Evolutionary conservation across 2,888 invertebrate species (phyloP).

Genomic region (Parnassius smintheus): DNA sequence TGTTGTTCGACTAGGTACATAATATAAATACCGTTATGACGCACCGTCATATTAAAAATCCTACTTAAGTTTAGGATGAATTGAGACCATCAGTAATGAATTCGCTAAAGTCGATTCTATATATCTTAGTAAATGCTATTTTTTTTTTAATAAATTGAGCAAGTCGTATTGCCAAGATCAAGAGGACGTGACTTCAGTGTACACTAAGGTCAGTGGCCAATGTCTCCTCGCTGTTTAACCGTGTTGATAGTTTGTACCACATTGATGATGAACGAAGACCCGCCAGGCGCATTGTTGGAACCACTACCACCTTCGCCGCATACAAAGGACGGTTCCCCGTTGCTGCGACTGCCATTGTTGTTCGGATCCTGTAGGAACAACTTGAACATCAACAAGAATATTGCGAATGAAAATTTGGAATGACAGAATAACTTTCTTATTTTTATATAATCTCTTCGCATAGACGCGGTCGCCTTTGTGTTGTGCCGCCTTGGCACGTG

Average conservation of each 20-base stretch:
- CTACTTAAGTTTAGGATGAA: not conserved
- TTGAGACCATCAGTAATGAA: constrained; percentile 1
- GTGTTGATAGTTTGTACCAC: constrained; percentile 40
- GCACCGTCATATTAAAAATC: not conserved
- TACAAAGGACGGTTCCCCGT: constrained; percentile 19
- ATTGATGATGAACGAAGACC: constrained; percentile 41
- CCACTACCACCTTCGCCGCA: constrained; percentile 18
- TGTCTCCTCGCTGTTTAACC: constrained; percentile 39
- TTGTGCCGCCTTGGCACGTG: too few species aligned
- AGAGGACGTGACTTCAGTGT: not conserved
- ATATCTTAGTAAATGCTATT: constrained; percentile 4
- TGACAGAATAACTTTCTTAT: too few species aligned
- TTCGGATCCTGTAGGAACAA: constrained; percentile 43
- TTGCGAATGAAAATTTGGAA: too few species aligned
- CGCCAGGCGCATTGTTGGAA: constrained; percentile 21
- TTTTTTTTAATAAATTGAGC: constrained; percentile 34
- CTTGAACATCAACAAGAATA: not conserved
- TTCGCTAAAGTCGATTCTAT: constrained; percentile 4
- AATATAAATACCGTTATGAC: not conserved
- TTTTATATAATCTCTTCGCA: too few species aligned
- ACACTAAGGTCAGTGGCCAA: constrained; percentile 27
- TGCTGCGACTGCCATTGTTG: constrained; percentile 39
- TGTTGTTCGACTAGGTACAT: too few species aligned
- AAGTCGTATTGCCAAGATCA: constrained; percentile 22
- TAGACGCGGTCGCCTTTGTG: too few species aligned